Base-by-base conservation (phyloP, 2,888 invertebrate genomes). In the Standfussiana lucernea region DNA sequence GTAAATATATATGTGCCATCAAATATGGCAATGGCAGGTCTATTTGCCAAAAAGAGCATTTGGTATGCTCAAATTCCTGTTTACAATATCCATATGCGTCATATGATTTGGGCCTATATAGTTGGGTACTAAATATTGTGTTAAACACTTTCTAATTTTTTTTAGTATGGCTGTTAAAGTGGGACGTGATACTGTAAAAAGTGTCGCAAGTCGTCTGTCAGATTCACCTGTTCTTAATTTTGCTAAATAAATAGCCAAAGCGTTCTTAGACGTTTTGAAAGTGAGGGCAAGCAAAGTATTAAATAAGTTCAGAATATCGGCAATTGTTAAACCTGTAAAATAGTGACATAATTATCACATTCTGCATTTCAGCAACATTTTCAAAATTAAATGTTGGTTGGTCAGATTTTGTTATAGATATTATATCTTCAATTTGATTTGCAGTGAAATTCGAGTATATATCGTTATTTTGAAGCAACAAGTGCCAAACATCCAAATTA, bases 281-380 rank as follows among this genome's bases (percentile, higher is more conserved):
- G 32, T 10, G 35, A 70, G 69, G 40, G 42, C 28, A 59, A 32
- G 32, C 42, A 70, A 59, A 10, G 13, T 59, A 59, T 42, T 59
- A 35, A 70, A 61, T 35, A 61, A 45, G 13, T 70, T 28, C 15
- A 45, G 42, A 61, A 70, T 62, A 71, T 62, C 62, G 45, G 10
- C 42, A 7, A 71, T 24, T 71, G 47, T 62, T 13, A 62, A 62
- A 18, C 35, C 47, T 61, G 59, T 59, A 42, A 28, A 59, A 59
- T 69, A 69, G 11, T 59, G 40, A 15, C 68, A 68, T 40, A 24
- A 61, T 32, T 69, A 61, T 2, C 3, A 42, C 70, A 59, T 70
- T 70, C 42, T 40, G 56, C 70, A 70, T 61, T 70, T 59, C 32
- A 59, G 59, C 11, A 59, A 70, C 70, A 32, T 32, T 69, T 59